phyloP scores from a whole-genome alignment of 2,113 vertebrate species.

The Colinus virginianus region DNA sequence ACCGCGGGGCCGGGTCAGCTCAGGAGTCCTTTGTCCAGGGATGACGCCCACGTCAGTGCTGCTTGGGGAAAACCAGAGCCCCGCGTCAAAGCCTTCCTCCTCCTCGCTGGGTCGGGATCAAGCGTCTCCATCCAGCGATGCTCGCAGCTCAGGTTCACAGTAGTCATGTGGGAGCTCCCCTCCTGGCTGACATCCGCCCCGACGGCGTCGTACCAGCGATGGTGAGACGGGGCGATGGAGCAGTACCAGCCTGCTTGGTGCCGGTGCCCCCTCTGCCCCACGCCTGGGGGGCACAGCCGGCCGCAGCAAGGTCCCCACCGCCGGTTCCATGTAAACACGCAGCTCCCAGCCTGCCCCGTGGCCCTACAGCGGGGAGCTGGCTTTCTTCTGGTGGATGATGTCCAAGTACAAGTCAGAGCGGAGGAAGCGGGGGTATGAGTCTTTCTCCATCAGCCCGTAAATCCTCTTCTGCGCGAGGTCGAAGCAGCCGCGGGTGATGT shows the following conservation, averaged over 20 bases:
- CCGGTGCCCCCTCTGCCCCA: conserved; percentile 53
- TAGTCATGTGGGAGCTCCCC: conserved; percentile 33
- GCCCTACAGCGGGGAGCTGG: conserved; percentile 84
- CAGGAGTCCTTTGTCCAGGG: neutral
- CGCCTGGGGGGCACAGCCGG: neutral
- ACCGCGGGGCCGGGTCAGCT: neutral
- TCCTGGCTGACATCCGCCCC: neutral
- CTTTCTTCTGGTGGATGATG: conserved; percentile 95
- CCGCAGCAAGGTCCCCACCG: neutral
- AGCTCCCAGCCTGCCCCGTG: conserved; percentile 69
- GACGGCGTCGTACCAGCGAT: conserved; percentile 76
- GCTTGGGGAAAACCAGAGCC: neutral
- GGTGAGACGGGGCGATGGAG: conserved; percentile 51
- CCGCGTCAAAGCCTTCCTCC: neutral
- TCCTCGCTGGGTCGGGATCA: neutral
- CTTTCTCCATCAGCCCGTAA: conserved; percentile 98
- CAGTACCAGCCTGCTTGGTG: conserved; percentile 83
- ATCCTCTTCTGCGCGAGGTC: conserved; percentile 96
- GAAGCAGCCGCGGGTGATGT: conserved; percentile 90
- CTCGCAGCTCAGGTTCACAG: conserved; percentile 41
- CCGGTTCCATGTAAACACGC: conserved; percentile 59
- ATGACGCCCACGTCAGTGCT: neutral
- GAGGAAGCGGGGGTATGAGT: conserved; percentile 97
- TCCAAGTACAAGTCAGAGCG: conserved; percentile 97
- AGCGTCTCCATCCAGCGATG: neutral